Percentiles rank a stretch among this genome's conserved stretches.
phyloP scores from a whole-genome alignment of 2,113 vertebrate species.

The Nothobranchius kuhntae region DNA sequence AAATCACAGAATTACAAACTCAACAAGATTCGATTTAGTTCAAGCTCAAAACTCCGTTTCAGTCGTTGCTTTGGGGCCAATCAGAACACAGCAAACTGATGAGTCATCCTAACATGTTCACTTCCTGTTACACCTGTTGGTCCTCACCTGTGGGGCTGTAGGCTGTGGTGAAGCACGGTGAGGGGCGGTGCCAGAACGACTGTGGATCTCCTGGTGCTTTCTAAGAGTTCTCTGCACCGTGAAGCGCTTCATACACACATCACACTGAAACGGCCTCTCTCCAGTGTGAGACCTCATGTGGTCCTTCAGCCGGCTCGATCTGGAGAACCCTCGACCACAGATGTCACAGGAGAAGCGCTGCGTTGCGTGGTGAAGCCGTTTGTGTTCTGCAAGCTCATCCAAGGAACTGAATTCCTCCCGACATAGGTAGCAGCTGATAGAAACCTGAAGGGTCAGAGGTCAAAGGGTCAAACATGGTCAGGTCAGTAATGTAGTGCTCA shows the following conservation, averaged over 20 bases:
- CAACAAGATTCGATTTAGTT: too few species aligned
- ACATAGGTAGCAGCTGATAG: slow-evolving; percentile 25
- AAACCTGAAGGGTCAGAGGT: not conserved
- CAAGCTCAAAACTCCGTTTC: too few species aligned
- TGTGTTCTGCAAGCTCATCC: slow-evolving; percentile 38
- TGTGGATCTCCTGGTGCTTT: slow-evolving; percentile 51
- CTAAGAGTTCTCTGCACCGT: slow-evolving; percentile 13
- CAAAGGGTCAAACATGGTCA: not conserved
- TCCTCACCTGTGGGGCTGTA: not conserved
- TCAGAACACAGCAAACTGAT: too few species aligned
- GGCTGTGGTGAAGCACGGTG: accelerated
- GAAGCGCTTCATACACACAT: slow-evolving; percentile 35
- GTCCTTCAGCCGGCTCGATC: slow-evolving; percentile 32
- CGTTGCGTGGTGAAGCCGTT: slow-evolving; percentile 26
- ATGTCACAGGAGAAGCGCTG: slow-evolving; percentile 30
- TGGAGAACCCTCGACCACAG: slow-evolving; percentile 30
- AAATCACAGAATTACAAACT: too few species aligned
- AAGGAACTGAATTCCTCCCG: slow-evolving; percentile 13
- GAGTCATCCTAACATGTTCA: not conserved
- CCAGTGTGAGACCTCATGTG: slow-evolving; percentile 47
- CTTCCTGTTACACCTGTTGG: not conserved
- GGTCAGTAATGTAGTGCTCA: too few species aligned
- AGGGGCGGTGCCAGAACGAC: not conserved
- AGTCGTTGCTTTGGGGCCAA: too few species aligned
- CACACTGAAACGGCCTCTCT: slow-evolving; percentile 42